Evolutionary conservation across 2,797 vertebrate species (phyloP).

Genomic region (Pipistrellus nathusii): DNA sequence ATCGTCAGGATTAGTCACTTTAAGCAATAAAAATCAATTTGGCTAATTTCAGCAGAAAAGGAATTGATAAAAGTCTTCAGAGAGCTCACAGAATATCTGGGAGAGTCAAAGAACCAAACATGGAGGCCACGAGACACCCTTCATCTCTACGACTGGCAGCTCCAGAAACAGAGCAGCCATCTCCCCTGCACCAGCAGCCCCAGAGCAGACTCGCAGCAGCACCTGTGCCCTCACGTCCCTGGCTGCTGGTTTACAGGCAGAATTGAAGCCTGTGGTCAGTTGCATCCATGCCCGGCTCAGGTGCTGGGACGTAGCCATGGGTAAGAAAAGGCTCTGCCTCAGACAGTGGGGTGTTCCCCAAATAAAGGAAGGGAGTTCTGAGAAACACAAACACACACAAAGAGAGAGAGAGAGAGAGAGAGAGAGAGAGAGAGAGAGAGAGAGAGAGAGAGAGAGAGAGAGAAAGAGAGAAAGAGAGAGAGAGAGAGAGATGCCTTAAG

Average conservation of each 20-base stretch:
- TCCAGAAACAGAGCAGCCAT: background rate
- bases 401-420: too few relatives aligned
- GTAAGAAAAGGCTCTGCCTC: background rate
- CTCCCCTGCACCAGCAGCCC: background rate
- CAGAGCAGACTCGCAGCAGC: background rate
- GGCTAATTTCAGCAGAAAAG: background rate
- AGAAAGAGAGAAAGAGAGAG: too few relatives aligned
- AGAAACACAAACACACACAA: background rate
- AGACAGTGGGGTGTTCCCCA: fast-evolving
- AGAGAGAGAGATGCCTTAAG: too few relatives aligned
- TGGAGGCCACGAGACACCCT: background rate
- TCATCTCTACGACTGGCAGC: background rate
- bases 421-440: too few relatives aligned
- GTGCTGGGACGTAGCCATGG: too few relatives aligned
- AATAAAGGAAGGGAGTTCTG: background rate
- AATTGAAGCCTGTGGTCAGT: too few relatives aligned
- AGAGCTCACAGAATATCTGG: background rate
- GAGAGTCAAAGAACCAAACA: background rate
- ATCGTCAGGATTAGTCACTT: background rate
- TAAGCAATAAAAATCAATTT: background rate
- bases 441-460: too few relatives aligned
- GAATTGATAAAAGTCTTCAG: background rate
- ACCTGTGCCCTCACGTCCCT: background rate
- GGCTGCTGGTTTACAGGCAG: background rate
- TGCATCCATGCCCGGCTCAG: background rate